Percentiles rank a stretch among this genome's conserved stretches.
Conservation (phyloP, 2,888 invertebrate species). For the Thecophora atra region DNA sequence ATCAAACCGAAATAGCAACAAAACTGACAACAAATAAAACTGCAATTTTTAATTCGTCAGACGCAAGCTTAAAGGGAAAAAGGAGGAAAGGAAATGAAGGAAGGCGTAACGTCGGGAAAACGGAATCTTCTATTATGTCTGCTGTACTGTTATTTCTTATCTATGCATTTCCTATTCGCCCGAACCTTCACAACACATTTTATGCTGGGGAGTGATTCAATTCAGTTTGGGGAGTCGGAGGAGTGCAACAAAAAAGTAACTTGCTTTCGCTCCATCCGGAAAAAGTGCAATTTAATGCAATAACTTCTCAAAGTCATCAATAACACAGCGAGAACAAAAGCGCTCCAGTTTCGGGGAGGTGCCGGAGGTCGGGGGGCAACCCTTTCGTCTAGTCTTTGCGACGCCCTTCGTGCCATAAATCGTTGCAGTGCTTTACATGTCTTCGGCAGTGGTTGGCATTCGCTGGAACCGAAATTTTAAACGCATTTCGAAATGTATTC, state of each 20-base stretch:
- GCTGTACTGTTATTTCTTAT: slow-evolving; percentile 29
- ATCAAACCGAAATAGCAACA: not conserved
- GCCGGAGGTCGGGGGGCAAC: not conserved
- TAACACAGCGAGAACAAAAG: slow-evolving; percentile 40
- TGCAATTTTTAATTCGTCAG: slow-evolving; percentile 33
- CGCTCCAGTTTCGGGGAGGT: slow-evolving; percentile 1
- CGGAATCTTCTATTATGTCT: not conserved
- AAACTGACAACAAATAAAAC: slow-evolving; percentile 22
- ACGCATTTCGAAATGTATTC: too few species aligned
- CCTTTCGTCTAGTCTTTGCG: slow-evolving; percentile 55
- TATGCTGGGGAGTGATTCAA: slow-evolving; percentile 12
- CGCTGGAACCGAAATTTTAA: not conserved
- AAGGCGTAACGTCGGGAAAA: not conserved
- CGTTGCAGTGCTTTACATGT: slow-evolving; percentile 13
- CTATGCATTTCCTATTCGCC: slow-evolving; percentile 31
- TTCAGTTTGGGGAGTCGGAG: not conserved
- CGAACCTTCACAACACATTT: slow-evolving; percentile 25
- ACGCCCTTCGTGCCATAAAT: slow-evolving; percentile 50
- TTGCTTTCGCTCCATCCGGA: not conserved
- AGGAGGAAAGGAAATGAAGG: too few species aligned
- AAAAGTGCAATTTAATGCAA: slow-evolving; percentile 43
- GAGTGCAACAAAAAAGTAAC: not conserved
- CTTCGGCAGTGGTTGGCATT: slow-evolving; percentile 2
- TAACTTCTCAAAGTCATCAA: slow-evolving; percentile 48
- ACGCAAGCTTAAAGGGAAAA: not conserved